Base-by-base conservation (phyloP, 2,888 invertebrate species). In the Drosophila formosana region DNA sequence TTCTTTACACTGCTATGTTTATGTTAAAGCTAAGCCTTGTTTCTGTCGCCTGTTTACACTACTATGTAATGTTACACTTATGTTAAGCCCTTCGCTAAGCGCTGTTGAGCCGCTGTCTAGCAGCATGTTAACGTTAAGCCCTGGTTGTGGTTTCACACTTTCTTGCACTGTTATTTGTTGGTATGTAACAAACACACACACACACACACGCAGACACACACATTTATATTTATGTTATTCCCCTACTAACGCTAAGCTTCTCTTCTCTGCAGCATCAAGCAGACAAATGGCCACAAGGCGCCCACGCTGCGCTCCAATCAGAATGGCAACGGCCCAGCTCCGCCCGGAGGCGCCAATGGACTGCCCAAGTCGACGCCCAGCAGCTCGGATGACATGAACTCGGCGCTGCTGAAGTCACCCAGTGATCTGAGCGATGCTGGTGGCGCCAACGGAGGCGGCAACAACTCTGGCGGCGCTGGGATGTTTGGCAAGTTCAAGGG, bases 401-500 rank as follows among this genome's bases (percentile, higher is more conserved):
- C 95, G 13, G 95, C 95, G 5, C 91, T 96, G 0, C 92, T 96
- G 0, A 93, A 94, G 62, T 93, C 93, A 11, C 94, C 94, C 60
- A 93, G 94, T 0, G 94, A 92, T 92, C 93, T 93, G 23, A 93
- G 94, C 0, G 91, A 93, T 13, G 93, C 93, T 0, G 84, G 93
- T 3, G 86, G 92, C 4, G 93, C 93, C 0, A 85, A 92, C 3
- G 84, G 93, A 3, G 86, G 92, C 4, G 93, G 93, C 0, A 85
- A 92, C 3, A 57, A 43, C 18, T 11, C 92, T 78, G 18, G 11
- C 4, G 93, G 93, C 81, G 93, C 92, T 67, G 95, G 95, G 85
- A 95, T 97, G 92, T 97, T 97, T 91, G 97, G 97, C 0, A 96
- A 97, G 86, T 97, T 97, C 93, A 96, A 96, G 92, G 97, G 97